phyloP scores from a whole-genome alignment of 2,888 invertebrate species.

The Idaea dimidiata region DNA sequence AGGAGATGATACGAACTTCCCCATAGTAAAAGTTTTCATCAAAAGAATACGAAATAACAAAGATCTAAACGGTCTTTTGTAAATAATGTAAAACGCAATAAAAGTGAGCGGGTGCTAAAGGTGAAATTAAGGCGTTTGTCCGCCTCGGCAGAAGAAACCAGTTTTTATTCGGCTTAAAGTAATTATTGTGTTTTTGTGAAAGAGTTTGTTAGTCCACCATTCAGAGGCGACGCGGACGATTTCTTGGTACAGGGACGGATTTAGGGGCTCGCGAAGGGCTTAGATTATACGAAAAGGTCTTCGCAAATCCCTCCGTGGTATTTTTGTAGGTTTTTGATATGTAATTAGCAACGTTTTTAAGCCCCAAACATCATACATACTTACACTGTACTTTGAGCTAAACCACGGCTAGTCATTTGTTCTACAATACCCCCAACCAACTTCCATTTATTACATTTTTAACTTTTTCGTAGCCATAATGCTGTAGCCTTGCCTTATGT shows the following conservation, averaged over 20 bases:
- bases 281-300: background rate
- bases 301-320: too few relatives aligned
- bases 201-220: slow-evolving; percentile 80
- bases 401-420: too few relatives aligned
- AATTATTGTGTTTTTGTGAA: slow-evolving; percentile 81
- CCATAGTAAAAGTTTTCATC: background rate
- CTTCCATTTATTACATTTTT: too few relatives aligned
- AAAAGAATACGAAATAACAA: slow-evolving; percentile 16
- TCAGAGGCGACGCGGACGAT: slow-evolving; percentile 66
- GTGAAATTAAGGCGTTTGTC: slow-evolving; percentile 72
- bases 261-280: slow-evolving; percentile 21
- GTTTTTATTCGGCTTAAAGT: slow-evolving; percentile 78
- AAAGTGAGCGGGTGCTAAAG: slow-evolving; percentile 52
- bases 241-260: slow-evolving; percentile 46
- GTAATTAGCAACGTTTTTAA: too few relatives aligned
- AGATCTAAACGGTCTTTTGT: slow-evolving; percentile 30
- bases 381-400: too few relatives aligned
- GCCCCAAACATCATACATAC: too few relatives aligned
- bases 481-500: too few relatives aligned
- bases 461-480: too few relatives aligned
- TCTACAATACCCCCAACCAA: too few relatives aligned
- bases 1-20: background rate
- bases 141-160: slow-evolving; percentile 58
- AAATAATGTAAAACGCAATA: slow-evolving; percentile 28
- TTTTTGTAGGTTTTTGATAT: too few relatives aligned